Conservation (phyloP, 1,140 invertebrate species). For the Eupristina koningsbergeri region DNA sequence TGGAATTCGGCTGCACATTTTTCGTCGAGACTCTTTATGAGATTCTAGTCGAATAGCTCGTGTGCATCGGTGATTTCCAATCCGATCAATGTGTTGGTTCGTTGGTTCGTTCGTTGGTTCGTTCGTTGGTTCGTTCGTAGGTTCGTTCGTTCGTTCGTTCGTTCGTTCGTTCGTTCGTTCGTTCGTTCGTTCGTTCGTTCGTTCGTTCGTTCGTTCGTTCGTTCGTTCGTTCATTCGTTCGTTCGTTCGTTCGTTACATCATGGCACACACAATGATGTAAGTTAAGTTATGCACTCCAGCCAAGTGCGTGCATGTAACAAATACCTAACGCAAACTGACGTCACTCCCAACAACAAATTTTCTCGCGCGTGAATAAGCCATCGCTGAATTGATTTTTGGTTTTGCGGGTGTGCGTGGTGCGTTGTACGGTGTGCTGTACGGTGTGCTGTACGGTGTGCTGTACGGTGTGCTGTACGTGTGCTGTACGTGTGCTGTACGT, state of each 20-base stretch:
- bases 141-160: neutral
- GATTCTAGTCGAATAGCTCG: neutral
- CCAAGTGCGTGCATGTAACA: no score
- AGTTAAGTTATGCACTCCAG: neutral
- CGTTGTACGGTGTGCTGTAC: no score
- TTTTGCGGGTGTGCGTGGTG: no score
- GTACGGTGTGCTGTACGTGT: no score
- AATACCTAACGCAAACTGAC: neutral
- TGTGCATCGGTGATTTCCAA: neutral
- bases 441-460: no score
- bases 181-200: neutral
- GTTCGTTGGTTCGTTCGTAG: neutral
- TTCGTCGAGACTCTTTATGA: neutral
- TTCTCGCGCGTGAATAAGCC: neutral
- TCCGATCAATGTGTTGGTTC: neutral
- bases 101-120: neutral
- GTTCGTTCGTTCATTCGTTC: neutral
- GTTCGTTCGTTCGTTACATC: neutral
- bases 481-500: no score
- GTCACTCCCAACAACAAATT: neutral
- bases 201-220: neutral
- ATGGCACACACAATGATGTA: no score
- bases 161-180: neutral
- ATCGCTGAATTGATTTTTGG: neutral
- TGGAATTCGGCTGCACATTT: neutral